phyloP scores from a whole-genome alignment of 1,140 invertebrate genomes.

The Tyrophagus putrescentiae region DNA sequence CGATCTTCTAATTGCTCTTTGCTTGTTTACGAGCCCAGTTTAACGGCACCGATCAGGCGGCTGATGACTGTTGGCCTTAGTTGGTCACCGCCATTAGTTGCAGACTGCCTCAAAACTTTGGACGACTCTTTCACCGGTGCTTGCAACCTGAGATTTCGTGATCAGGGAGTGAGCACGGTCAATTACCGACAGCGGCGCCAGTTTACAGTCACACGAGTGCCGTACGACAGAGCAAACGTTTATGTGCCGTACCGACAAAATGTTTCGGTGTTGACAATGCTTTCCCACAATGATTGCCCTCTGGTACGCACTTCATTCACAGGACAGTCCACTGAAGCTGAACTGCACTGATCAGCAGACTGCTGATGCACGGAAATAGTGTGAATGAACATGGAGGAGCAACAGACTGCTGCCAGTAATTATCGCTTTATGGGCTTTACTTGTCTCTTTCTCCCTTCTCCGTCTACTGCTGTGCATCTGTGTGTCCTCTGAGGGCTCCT shows the following conservation, averaged over 20 bases:
- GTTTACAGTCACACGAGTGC: too few species aligned
- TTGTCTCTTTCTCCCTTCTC: background rate
- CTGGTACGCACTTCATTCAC: background rate
- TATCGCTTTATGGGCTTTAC: background rate
- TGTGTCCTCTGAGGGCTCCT: too few species aligned
- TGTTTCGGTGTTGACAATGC: too few species aligned
- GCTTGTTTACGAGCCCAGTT: background rate
- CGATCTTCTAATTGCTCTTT: background rate
- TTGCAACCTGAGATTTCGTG: background rate
- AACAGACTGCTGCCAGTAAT: slow-evolving; percentile 1
- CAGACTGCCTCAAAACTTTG: too few species aligned
- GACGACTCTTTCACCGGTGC: background rate
- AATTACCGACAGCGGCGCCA: slow-evolving; percentile 5
- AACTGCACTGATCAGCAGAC: too few species aligned
- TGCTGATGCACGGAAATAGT: background rate
- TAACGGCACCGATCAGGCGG: slow-evolving; percentile 1
- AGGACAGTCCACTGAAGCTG: background rate
- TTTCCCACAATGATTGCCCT: background rate
- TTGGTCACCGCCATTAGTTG: too few species aligned
- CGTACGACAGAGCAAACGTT: too few species aligned
- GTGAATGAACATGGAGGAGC: background rate
- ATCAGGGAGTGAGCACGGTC: slow-evolving; percentile 2
- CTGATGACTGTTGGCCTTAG: too few species aligned
- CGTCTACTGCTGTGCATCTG: background rate
- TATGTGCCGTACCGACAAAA: too few species aligned